Conservation (phyloP, 1,140 invertebrate species). For the Bacillus rossius region DNA sequence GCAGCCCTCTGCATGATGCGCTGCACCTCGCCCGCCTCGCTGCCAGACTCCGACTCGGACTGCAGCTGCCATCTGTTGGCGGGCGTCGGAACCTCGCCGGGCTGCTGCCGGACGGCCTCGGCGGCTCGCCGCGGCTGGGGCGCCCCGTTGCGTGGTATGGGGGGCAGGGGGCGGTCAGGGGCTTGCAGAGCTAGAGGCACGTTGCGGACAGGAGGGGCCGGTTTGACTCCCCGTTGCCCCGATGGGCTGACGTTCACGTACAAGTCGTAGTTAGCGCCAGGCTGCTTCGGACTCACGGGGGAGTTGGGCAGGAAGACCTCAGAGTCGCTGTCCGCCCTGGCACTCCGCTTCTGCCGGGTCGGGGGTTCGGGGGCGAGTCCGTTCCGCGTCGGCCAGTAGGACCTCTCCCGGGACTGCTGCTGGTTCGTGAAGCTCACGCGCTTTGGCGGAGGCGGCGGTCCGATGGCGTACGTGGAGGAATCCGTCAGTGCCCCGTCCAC, state of each 20-base stretch:
- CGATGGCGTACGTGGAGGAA: not conserved
- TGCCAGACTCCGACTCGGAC: constrained; percentile 28
- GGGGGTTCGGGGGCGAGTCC: constrained; percentile 49
- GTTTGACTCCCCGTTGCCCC: too few relatives aligned
- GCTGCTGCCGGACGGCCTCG: not conserved
- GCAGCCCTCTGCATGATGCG: constrained; percentile 20
- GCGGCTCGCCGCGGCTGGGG: not conserved
- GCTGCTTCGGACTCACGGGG: constrained; percentile 4
- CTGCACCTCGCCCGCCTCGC: constrained; percentile 28
- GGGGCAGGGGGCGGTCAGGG: constrained; percentile 31
- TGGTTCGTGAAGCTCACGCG: constrained; percentile 47
- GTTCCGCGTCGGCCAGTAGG: constrained; percentile 46
- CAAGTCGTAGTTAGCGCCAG: constrained; percentile 16
- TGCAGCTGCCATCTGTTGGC: constrained; percentile 11
- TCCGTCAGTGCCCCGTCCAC: constrained; percentile 27
- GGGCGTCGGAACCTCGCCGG: not conserved
- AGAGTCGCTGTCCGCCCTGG: constrained; percentile 11
- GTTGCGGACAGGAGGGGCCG: too few relatives aligned
- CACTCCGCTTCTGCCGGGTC: constrained; percentile 37
- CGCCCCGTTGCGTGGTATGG: constrained; percentile 23
- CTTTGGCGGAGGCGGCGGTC: constrained; percentile 26
- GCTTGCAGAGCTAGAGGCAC: too few relatives aligned
- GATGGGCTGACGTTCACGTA: constrained; percentile 20
- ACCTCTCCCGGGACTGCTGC: constrained; percentile 16
- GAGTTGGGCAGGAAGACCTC: constrained; percentile 20